Evolutionary conservation across 2,113 vertebrate species (phyloP).

Genomic region (Morphnarchus princeps): DNA sequence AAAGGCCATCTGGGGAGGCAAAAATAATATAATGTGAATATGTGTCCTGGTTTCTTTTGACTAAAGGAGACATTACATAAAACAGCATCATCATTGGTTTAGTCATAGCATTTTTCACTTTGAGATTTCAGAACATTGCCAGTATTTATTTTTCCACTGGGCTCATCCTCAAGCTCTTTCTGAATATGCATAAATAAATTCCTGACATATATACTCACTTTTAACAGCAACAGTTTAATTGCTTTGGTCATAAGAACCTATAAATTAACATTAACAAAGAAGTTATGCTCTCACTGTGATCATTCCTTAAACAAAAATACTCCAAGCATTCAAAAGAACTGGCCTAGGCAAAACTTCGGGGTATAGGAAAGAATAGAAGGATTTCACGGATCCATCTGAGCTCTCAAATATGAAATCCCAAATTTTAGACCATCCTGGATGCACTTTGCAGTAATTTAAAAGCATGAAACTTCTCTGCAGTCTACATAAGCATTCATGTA

Average conservation of each 20-base stretch:
- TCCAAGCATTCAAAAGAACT: not conserved
- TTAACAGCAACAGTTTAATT: not conserved
- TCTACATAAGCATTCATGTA: not conserved
- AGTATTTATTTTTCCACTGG: constrained; percentile 1
- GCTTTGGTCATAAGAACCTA: not conserved
- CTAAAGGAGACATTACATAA: not conserved
- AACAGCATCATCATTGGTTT: not conserved
- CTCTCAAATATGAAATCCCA: not conserved
- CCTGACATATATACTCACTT: not conserved
- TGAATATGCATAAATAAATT: not conserved
- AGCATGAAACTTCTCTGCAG: not conserved
- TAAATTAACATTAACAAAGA: not conserved
- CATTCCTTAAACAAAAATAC: not conserved
- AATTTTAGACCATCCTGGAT: not conserved
- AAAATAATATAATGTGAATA: not conserved
- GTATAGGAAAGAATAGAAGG: not conserved
- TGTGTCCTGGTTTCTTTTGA: not conserved
- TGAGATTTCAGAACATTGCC: not conserved
- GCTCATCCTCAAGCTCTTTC: not conserved
- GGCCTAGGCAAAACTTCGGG: not conserved
- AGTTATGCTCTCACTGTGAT: not conserved
- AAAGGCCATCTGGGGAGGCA: not conserved
- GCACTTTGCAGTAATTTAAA: not conserved
- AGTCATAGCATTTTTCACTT: not conserved
- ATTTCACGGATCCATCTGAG: not conserved